Base-by-base conservation (phyloP, 2,113 vertebrate genomes). In the Planiliza haematocheilus region DNA sequence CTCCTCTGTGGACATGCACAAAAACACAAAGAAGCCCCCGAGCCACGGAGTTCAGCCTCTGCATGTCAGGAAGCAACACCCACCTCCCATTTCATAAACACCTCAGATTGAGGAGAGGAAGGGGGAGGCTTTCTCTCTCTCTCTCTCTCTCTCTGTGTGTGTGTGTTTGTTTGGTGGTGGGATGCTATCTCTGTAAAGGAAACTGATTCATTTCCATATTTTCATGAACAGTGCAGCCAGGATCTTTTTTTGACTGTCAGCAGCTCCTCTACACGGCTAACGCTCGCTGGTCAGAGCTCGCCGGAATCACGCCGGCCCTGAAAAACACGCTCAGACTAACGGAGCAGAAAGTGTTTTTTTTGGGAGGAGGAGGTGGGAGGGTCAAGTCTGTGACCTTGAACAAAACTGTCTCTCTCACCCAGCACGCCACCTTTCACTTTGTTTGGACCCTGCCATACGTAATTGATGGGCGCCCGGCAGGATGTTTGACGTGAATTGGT, bases 61-160 rank as follows among this genome's bases (percentile, higher is more conserved):
- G 55, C 57, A 20, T 65, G 48, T 81, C 85, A 84, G 81, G 76
- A 90, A 86, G 51, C 61, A 69, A 66, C 85, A 55, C 61, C 79
- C 75, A 77, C 68, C 68, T 78, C 37, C 50, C 30, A 65, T 65
- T 70, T 74, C 21, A 67, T 74, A 86, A 86, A 81, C 79, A 83
- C 82, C 74, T 81, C 74, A 30, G 62, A 68, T 38, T 37, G 70
- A 74, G 14, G 37, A 64, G 37, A 85, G 70, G 73, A 88, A 80
- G 66, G 17, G 59, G 70, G 16, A 71, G 37, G 36, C 55, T n/a
- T n/a, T 43, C 20, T 30, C 48, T 41, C 9, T 52, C n/a, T 11
- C 30, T 7, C 24, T 60, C 24, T 45, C 10, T 24, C 18, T 55
- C 14, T 20, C 24, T 39, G 43, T 70, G 20, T 45, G 53, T 41